Evolutionary conservation across 2,888 invertebrate genomes (phyloP), one percentile per base, ranked within the genome.

Genomic region (Uloborus plumipes): DNA sequence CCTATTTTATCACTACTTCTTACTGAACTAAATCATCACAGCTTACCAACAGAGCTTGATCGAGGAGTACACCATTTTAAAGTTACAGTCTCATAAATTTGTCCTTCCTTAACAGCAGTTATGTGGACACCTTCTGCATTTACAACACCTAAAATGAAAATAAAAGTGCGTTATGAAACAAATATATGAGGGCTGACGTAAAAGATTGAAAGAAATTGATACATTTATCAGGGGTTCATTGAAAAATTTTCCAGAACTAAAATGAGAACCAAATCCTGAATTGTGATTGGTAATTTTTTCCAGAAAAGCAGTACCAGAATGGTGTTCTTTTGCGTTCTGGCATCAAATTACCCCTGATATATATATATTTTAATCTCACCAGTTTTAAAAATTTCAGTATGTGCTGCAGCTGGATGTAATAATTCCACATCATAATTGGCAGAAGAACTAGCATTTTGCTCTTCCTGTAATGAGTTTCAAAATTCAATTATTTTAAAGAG

Each of bases 381-480:
- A 80, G 88, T 87, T 89, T 92, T 92, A 49, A 95, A 90, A 59
- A 96, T 92, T 0, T 95, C 94, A 0, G 93, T 92, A 87, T 98
- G 98, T 0, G 97, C 96, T 18, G 93, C 92, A 13, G 93, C 92
- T 0, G 95, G 93, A 88, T 99, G 99, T 86, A 98, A 94, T 84
- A 99, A 94, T 89, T 99, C 99, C 0, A 99, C 99, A 88, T 99
- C 99, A 88, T 99, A 99, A 90, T 99, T 99, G 0, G 98, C 97
- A 77, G 98, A 99, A 0, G 97, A 96, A 88, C 96, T 96, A 0
- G 98, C 97, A 89, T 98, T 98, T 91, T 98, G 98, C 89, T 99
- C 98, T 90, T 99, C 98, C 91, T 90, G 85, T 18, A 58, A 31
- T 22, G 15, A 79, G 70, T 49, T 74, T 31, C 7, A 16, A 67